These are phyloP conservation scores for Drosophila longiperda DNA, from an alignment of 2,888 invertebrate genomes.

Conservation along the genomic window DNA sequence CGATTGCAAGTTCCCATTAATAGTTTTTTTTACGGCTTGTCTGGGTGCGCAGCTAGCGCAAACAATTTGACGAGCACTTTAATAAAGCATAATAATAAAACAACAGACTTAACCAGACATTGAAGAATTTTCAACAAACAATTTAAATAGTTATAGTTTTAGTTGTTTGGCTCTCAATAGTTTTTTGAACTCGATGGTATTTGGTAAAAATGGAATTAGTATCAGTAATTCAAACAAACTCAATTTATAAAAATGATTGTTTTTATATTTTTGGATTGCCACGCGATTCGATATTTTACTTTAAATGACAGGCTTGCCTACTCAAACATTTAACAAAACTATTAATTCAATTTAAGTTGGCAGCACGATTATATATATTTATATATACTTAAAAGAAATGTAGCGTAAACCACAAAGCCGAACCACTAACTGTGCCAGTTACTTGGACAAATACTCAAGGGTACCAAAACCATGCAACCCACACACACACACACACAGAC, in stretches of 20 bases:
- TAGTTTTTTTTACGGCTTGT: constrained; percentile 3
- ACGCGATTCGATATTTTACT: background rate
- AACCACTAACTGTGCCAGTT: constrained; percentile 6
- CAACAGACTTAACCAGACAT: background rate
- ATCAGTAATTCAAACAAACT: background rate
- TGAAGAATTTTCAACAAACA: background rate
- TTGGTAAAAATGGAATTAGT: background rate
- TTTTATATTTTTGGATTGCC: background rate
- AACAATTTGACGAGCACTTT: background rate
- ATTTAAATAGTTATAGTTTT: constrained; percentile 1
- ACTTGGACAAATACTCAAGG: constrained; percentile 33
- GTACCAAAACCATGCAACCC: background rate
- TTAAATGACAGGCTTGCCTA: background rate
- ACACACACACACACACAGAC: constrained; percentile 1
- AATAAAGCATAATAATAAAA: background rate
- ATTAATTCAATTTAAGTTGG: constrained; percentile 22
- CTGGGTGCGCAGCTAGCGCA: no score
- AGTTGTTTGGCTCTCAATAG: no score
- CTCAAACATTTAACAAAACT: constrained; percentile 2
- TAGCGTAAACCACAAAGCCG: background rate
- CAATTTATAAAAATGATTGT: background rate
- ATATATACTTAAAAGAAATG: constrained; percentile 5
- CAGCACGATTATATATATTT: constrained; percentile 9
- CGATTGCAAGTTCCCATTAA: constrained; percentile 19
- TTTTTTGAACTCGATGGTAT: background rate